A percentile compares a stretch with the other conserved stretches of the same genome.
Evolutionary conservation across 2,888 invertebrate genomes (phyloP).

Genomic region (Pegoplata infirma): DNA sequence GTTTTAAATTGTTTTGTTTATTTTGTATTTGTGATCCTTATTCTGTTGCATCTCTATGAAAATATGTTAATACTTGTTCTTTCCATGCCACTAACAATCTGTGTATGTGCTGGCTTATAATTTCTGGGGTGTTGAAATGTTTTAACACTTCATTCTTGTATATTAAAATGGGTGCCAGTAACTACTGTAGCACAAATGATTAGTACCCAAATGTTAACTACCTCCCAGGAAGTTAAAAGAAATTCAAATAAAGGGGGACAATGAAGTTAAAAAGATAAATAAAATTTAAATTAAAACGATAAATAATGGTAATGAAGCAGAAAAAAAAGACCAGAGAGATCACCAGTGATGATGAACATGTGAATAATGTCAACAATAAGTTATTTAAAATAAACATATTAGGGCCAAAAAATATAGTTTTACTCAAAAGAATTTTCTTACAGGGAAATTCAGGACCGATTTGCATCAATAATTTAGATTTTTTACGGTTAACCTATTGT

Average conservation of each 20-base stretch:
- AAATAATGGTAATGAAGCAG: conserved; percentile 4
- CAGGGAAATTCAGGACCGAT: no score
- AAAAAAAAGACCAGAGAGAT: background rate
- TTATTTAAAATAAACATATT: no score
- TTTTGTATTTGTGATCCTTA: conserved; percentile 26
- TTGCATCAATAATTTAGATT: no score
- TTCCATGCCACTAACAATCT: background rate
- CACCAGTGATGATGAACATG: no score
- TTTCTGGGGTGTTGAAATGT: conserved; percentile 12
- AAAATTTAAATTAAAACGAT: conserved; percentile 7
- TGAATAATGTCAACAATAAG: no score
- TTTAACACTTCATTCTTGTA: conserved; percentile 28
- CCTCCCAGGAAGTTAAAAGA: conserved; percentile 18
- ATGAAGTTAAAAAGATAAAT: conserved; percentile 10
- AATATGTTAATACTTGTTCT: background rate
- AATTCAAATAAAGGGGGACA: conserved; percentile 12
- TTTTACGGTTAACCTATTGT: no score
- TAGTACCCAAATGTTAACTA: conserved; percentile 28
- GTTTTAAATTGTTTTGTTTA: conserved; percentile 19
- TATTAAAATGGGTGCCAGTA: conserved; percentile 1
- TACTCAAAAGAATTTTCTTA: no score
- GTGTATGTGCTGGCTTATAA: background rate
- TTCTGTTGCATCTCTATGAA: background rate
- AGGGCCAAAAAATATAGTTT: no score
- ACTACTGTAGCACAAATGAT: conserved; percentile 46